These are phyloP conservation scores for Heptranchias perlo DNA, from an alignment of 2,113 vertebrate genomes.

Conservation along the genomic window DNA sequence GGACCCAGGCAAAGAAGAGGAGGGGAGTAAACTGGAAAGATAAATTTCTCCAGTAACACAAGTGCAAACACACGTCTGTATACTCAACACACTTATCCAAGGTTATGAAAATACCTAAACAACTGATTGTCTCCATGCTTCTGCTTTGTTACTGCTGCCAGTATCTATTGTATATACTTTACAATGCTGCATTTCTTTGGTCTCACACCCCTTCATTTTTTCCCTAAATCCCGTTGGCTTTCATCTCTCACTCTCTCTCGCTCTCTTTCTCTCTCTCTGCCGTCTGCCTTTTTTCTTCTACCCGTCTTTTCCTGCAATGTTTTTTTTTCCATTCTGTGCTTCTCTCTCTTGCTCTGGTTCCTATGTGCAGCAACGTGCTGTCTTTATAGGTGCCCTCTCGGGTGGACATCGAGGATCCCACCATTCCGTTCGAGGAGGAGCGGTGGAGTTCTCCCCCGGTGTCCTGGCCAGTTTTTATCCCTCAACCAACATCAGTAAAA, in stretches of 20 bases:
- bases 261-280: not conserved
- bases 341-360: not conserved
- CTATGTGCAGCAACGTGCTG: not conserved
- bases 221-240: not conserved
- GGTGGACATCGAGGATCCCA: not conserved
- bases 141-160: not conserved
- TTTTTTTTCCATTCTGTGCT: not conserved
- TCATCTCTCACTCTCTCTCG: not conserved
- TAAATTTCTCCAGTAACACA: not conserved
- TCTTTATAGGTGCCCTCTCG: not conserved
- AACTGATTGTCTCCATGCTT: conserved; percentile 10
- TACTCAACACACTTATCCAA: conserved; percentile 15
- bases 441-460: not conserved
- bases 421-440: not conserved
- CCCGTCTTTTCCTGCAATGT: not conserved
- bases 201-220: not conserved
- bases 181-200: not conserved
- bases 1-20: not conserved
- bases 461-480: not conserved
- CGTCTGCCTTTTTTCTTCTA: not conserved
- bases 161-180: not conserved
- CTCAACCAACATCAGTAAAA: not conserved
- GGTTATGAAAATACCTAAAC: not conserved
- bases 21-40: not conserved
- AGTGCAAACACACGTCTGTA: not conserved